Evolutionary conservation across 2,888 invertebrate genomes (phyloP).

Genomic region (Autographa gamma): DNA sequence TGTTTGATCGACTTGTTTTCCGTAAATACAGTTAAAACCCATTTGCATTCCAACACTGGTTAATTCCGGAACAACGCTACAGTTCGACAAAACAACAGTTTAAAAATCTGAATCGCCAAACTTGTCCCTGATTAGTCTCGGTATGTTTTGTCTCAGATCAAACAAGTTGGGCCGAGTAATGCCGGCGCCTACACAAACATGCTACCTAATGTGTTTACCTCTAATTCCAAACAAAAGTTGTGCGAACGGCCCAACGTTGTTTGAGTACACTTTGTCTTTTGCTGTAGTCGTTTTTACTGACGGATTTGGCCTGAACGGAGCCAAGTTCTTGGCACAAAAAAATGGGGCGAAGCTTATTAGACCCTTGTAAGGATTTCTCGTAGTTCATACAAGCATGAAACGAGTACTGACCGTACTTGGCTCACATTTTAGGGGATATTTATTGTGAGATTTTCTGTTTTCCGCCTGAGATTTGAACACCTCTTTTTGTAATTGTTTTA

Average conservation of each 20-base stretch:
- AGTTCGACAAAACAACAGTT: conserved; percentile 63
- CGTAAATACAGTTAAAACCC: conserved; percentile 35
- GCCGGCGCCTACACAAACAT: conserved; percentile 83
- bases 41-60: conserved; percentile 31
- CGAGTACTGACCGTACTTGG: conserved; percentile 56
- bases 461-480: conserved; percentile 48
- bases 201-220: conserved; percentile 86
- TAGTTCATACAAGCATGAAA: conserved; percentile 59
- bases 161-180: conserved; percentile 78
- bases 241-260: conserved; percentile 68
- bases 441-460: conserved; percentile 54
- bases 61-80: conserved; percentile 42
- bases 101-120: conserved; percentile 74
- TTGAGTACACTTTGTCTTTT: conserved; percentile 69
- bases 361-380: conserved; percentile 54
- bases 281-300: conserved; percentile 63
- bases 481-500: conserved; percentile 15
- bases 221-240: conserved; percentile 84
- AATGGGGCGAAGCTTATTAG: conserved; percentile 55
- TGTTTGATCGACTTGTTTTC: conserved; percentile 41
- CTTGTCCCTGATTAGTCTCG: conserved; percentile 78
- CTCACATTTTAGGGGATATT: conserved; percentile 48
- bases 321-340: conserved; percentile 53
- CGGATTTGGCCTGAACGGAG: conserved; percentile 49
- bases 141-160: conserved; percentile 81